phyloP scores from a whole-genome alignment of 2,888 invertebrate genomes.

The Pogonocherus hispidulus region DNA sequence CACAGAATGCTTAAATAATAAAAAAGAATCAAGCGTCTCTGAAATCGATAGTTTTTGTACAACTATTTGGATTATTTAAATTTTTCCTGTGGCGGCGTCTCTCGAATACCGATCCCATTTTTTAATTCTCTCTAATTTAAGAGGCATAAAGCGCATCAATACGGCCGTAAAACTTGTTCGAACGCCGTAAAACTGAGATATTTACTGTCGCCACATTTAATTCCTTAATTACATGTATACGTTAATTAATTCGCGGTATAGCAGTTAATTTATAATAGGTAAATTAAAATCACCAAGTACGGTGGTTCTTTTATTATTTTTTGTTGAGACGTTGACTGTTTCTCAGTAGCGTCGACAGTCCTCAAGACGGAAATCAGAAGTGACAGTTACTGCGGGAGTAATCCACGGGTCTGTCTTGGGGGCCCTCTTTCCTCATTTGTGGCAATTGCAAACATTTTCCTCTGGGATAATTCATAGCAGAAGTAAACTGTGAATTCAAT shows the following conservation, averaged over 20 bases:
- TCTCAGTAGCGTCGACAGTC: not conserved
- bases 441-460: no score
- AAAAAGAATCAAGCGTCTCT: no score
- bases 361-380: no score
- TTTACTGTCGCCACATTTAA: conserved; percentile 53
- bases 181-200: conserved; percentile 46
- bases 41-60: no score
- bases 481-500: no score
- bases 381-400: no score
- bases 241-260: conserved; percentile 61
- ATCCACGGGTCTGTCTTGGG: no score
- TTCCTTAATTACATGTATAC: conserved; percentile 56
- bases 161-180: conserved; percentile 44
- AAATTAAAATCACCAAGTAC: conserved; percentile 44
- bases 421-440: no score
- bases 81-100: not conserved
- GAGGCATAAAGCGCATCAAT: conserved; percentile 49
- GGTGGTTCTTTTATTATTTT: conserved; percentile 24
- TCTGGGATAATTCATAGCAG: no score
- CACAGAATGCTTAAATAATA: conserved; percentile 6
- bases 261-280: conserved; percentile 57
- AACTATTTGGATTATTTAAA: no score
- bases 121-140: conserved; percentile 45
- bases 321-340: not conserved
- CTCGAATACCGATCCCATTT: conserved; percentile 31